phyloP scores from a whole-genome alignment of 2,888 invertebrate genomes.

The Andrena fulva region DNA sequence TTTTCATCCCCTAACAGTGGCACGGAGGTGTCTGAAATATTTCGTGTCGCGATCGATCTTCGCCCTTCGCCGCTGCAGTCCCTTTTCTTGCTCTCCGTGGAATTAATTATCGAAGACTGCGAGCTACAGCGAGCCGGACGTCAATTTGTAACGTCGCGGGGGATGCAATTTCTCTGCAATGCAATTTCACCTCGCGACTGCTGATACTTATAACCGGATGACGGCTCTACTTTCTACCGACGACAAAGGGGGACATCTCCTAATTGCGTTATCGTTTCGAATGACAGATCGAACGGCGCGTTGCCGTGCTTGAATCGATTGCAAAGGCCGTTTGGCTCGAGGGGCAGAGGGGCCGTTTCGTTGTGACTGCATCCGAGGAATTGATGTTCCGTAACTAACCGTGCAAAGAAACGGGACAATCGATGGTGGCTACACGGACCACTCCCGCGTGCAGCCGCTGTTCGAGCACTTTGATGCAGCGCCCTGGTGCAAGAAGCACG shows the following conservation, averaged over 20 bases:
- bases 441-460: neutral
- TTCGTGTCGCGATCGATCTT: neutral
- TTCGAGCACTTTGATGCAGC: conserved; percentile 38
- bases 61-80: neutral
- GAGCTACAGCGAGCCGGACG: conserved; percentile 9
- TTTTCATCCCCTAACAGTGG: neutral
- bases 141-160: conserved; percentile 11
- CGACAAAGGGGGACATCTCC: neutral
- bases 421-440: neutral
- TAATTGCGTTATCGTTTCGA: conserved; percentile 15
- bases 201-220: conserved; percentile 1
- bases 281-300: conserved; percentile 2
- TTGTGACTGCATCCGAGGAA: neutral
- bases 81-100: neutral
- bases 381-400: conserved; percentile 3
- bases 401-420: conserved; percentile 15
- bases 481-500: conserved; percentile 14
- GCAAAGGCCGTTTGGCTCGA: neutral
- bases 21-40: neutral
- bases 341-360: neutral
- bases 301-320: neutral
- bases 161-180: conserved; percentile 25
- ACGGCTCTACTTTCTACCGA: neutral
- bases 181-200: conserved; percentile 24
- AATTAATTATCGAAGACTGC: conserved; percentile 39